Evolutionary conservation across 2,888 invertebrate genomes (phyloP).

Genomic region (Melitaea athalia): DNA sequence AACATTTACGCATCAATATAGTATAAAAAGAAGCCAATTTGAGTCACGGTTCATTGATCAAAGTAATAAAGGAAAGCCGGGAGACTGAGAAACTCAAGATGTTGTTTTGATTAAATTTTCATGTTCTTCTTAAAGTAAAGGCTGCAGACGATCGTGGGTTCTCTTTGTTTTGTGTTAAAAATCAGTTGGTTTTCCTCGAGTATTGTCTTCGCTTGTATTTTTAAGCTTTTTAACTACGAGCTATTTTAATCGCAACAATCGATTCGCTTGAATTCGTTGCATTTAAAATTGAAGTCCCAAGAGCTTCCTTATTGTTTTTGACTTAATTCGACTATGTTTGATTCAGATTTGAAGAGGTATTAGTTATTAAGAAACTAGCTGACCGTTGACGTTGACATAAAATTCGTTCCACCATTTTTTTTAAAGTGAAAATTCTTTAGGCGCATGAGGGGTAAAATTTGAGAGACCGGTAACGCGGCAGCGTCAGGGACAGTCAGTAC

Average conservation of each 20-base stretch:
- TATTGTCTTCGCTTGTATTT: conserved; percentile 20
- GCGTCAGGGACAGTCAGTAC: too few relatives aligned
- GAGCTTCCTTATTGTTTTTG: conserved; percentile 5
- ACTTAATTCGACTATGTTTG: neutral
- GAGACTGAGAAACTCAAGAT: conserved; percentile 46
- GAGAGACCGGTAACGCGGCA: too few relatives aligned
- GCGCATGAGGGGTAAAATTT: too few relatives aligned
- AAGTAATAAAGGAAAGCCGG: conserved; percentile 49
- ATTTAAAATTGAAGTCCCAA: neutral
- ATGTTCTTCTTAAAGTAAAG: conserved; percentile 39
- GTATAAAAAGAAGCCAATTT: conserved; percentile 49
- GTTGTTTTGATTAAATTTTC: conserved; percentile 61
- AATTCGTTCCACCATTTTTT: too few relatives aligned
- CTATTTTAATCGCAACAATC: conserved; percentile 9
- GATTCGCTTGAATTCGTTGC: conserved; percentile 9
- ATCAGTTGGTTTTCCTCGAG: conserved; percentile 12
- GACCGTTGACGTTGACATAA: too few relatives aligned
- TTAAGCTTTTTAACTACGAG: conserved; percentile 17
- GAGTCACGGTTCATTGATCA: conserved; percentile 52
- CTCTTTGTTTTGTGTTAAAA: conserved; percentile 23
- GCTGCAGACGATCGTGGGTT: conserved; percentile 13
- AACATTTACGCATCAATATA: conserved; percentile 30
- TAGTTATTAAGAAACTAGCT: too few relatives aligned
- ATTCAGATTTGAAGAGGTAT: too few relatives aligned
- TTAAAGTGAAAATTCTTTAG: too few relatives aligned